Percentiles rank a stretch among this genome's conserved stretches.
Conservation (phyloP, 2,888 invertebrate genomes). For the Eupithecia vulgata region DNA sequence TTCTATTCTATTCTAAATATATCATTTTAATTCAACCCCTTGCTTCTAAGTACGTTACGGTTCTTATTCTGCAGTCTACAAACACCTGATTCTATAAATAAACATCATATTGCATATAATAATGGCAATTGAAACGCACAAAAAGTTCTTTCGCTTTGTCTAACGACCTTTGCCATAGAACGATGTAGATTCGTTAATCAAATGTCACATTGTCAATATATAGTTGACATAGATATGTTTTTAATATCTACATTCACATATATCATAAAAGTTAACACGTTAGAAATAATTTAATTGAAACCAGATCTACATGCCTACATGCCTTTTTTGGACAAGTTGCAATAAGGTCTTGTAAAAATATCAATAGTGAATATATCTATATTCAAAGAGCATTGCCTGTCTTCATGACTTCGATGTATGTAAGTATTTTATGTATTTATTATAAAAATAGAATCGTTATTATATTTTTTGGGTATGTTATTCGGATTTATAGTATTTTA, state of each 20-base stretch:
- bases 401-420: too few species aligned
- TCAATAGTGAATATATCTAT: not conserved
- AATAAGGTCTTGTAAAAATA: not conserved
- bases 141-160: conserved; percentile 4
- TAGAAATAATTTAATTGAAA: conserved; percentile 16
- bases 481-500: too few species aligned
- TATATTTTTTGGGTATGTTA: too few species aligned
- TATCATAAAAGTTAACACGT: conserved; percentile 22
- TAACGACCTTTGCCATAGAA: not conserved
- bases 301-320: not conserved
- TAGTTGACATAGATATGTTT: not conserved
- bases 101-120: not conserved
- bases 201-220: conserved; percentile 5
- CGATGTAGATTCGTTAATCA: not conserved
- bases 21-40: not conserved
- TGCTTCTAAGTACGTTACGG: not conserved
- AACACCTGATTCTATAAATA: conserved; percentile 1
- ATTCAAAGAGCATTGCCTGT: too few species aligned
- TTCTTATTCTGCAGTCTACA: not conserved
- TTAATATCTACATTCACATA: not conserved
- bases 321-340: not conserved
- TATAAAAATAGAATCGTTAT: too few species aligned
- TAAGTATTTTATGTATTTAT: too few species aligned
- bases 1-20: too few species aligned
- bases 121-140: not conserved